Percentiles rank a stretch among this genome's conserved stretches.
phyloP scores from a whole-genome alignment of 2,113 vertebrate species.

The Malurus melanocephalus region DNA sequence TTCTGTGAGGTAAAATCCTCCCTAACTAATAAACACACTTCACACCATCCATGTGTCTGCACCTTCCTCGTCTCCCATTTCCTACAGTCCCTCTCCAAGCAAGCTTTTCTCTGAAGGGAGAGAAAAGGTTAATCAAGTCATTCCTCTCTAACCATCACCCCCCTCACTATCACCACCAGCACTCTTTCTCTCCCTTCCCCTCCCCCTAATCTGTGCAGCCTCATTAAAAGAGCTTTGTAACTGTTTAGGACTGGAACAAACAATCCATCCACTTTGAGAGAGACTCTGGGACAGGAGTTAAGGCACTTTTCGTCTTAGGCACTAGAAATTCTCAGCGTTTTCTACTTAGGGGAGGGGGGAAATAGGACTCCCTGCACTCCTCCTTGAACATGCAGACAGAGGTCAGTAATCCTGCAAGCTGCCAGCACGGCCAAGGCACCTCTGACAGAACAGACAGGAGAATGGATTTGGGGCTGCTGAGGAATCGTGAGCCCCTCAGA shows the following conservation, averaged over 20 bases:
- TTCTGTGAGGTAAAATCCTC: neutral
- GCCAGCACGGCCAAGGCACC: neutral
- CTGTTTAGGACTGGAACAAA: constrained; percentile 72
- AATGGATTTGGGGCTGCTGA: neutral
- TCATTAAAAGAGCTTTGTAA: constrained; percentile 75
- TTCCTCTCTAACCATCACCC: constrained; percentile 46
- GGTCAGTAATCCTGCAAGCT: constrained; percentile 40
- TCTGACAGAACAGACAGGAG: neutral
- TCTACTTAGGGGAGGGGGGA: constrained; percentile 1
- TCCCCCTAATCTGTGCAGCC: constrained; percentile 72
- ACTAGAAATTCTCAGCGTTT: constrained; percentile 56
- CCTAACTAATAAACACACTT: neutral
- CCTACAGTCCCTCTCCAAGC: neutral
- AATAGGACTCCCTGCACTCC: constrained; percentile 1
- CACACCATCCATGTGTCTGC: neutral
- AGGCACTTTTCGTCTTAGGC: constrained; percentile 64
- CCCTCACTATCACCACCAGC: constrained; percentile 44
- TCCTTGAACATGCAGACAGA: constrained; percentile 14
- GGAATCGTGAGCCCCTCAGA: neutral
- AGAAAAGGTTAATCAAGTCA: constrained; percentile 68
- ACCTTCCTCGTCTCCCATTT: neutral
- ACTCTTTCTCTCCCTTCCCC: constrained; percentile 57
- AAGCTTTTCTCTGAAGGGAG: constrained; percentile 38
- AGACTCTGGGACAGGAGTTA: constrained; percentile 66
- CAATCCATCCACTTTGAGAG: constrained; percentile 67